Percentiles rank a stretch among this genome's conserved stretches.
These are phyloP conservation scores for Rhagoletis zephyria DNA, from an alignment of 1,140 invertebrate species.

Conservation along the genomic window DNA sequence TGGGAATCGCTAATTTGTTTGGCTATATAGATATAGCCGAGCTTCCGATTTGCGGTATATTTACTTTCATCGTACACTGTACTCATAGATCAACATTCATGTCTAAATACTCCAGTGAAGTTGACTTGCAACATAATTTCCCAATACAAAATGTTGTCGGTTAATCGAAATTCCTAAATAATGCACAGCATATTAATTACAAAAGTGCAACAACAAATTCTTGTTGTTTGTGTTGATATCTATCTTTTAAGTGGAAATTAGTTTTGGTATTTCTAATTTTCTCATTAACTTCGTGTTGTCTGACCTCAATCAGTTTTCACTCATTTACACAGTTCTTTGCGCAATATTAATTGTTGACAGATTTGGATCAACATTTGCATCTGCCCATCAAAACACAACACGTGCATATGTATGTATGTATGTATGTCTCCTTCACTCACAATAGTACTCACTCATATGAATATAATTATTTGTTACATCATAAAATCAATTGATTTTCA, in stretches of 20 bases:
- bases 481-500: slow-evolving; percentile 2
- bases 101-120: too few relatives aligned
- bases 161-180: too few relatives aligned
- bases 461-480: neutral
- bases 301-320: slow-evolving; percentile 19
- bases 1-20: too few relatives aligned
- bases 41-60: too few relatives aligned
- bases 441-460: neutral
- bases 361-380: neutral
- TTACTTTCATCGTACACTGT: too few relatives aligned
- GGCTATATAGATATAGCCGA: too few relatives aligned
- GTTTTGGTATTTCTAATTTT: slow-evolving; percentile 47
- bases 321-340: neutral
- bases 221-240: neutral
- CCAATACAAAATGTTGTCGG: too few relatives aligned
- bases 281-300: slow-evolving; percentile 13
- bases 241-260: neutral
- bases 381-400: neutral
- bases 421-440: too few relatives aligned
- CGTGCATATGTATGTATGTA: too few relatives aligned
- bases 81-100: too few relatives aligned
- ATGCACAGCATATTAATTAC: neutral
- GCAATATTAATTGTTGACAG: neutral
- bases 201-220: neutral
- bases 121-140: too few relatives aligned